A percentile compares a stretch with the other conserved stretches of the same genome.
Conservation (phyloP, 64 coral and sea anemone species). For the Astreopora myriophthalma region DNA sequence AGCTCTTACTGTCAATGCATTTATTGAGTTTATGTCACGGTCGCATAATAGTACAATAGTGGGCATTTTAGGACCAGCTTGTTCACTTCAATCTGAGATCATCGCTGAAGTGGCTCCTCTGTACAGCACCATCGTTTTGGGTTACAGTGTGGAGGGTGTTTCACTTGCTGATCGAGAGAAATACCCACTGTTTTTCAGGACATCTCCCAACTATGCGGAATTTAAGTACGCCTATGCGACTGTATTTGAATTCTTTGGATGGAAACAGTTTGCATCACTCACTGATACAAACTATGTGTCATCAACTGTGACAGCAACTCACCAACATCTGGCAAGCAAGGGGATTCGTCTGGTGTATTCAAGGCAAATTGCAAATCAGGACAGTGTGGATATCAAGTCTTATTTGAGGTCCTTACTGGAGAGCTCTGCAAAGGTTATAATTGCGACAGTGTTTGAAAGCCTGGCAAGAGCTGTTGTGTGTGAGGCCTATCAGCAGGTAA, state of each 20-base stretch:
- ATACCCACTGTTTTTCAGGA: slow-evolving; percentile 90
- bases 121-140: slow-evolving; percentile 86
- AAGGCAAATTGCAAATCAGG: slow-evolving; percentile 67
- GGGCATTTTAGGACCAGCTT: slow-evolving; percentile 82
- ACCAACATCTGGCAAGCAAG: slow-evolving; percentile 64
- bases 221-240: slow-evolving; percentile 82
- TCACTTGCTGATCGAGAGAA: slow-evolving; percentile 73
- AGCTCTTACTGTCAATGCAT: slow-evolving; percentile 74
- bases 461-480: slow-evolving; percentile 87
- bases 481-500: slow-evolving; percentile 85
- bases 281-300: slow-evolving; percentile 89
- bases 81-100: slow-evolving; percentile 86
- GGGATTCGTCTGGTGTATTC: slow-evolving; percentile 81
- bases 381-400: slow-evolving; percentile 77
- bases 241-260: slow-evolving; percentile 77
- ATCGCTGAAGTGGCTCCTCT: slow-evolving; percentile 81
- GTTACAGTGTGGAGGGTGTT: slow-evolving; percentile 84
- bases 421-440: slow-evolving; percentile 74
- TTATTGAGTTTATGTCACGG: slow-evolving; percentile 80
- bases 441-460: slow-evolving; percentile 77
- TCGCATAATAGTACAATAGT: slow-evolving; percentile 60
- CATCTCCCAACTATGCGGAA: slow-evolving; percentile 92
- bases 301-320: slow-evolving; percentile 72
- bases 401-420: slow-evolving; percentile 78
- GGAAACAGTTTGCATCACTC: slow-evolving; percentile 89